Conservation (phyloP, 2,113 vertebrate species). For the Saccopteryx bilineata region DNA sequence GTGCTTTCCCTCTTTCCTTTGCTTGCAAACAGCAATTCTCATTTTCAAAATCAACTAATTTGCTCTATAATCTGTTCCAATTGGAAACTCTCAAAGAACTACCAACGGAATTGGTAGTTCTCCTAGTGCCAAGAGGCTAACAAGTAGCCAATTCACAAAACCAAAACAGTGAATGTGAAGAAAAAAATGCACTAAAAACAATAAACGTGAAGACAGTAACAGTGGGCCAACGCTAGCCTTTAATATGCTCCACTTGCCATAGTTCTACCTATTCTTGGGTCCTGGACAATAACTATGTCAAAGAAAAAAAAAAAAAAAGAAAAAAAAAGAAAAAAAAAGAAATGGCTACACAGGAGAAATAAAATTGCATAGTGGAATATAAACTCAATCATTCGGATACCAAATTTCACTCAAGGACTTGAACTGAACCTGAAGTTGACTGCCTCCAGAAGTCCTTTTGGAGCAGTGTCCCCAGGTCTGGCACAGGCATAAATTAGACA, state of each 20-base stretch:
- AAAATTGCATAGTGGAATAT: background rate
- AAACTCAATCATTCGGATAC: background rate
- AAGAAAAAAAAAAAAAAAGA: conserved; percentile 61
- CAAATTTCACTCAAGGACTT: background rate
- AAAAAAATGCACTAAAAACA: conserved; percentile 2
- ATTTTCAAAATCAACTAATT: conserved; percentile 68
- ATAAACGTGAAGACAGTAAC: background rate
- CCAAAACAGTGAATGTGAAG: background rate
- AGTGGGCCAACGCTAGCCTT: background rate
- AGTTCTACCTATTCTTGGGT: background rate
- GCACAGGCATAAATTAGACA: background rate
- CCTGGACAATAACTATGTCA: background rate
- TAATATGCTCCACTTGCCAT: background rate
- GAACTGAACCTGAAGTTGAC: background rate
- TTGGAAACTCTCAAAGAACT: background rate
- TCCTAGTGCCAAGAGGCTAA: conserved; percentile 20
- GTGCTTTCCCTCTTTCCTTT: conserved; percentile 70
- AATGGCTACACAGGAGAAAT: conserved; percentile 17
- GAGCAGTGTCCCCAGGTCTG: background rate
- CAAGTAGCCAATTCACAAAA: conserved; percentile 32
- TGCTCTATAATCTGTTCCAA: conserved; percentile 51
- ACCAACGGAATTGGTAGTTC: conserved; percentile 17
- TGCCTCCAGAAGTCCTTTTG: background rate
- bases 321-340: too few species aligned
- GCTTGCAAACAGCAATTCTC: conserved; percentile 71